Conservation (phyloP, 2,888 invertebrate species). For the Drosophila demipolita region DNA sequence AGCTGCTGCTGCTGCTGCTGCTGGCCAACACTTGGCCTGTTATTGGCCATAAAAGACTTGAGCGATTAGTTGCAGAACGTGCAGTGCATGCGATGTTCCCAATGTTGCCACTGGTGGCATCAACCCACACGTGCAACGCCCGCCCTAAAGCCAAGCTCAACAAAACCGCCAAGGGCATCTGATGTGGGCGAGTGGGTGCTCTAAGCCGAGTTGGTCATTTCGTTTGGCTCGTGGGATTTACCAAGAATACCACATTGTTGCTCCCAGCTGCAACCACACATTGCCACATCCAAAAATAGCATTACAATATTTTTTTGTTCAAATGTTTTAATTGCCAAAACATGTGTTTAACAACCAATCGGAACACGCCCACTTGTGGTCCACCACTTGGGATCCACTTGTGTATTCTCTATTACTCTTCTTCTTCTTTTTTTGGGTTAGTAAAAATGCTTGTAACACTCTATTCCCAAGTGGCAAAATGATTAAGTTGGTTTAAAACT, state of each 20-base stretch:
- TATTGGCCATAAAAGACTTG: slow-evolving; percentile 75
- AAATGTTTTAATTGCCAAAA: slow-evolving; percentile 55
- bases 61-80: slow-evolving; percentile 80
- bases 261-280: slow-evolving; percentile 18
- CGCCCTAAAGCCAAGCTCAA: slow-evolving; percentile 31
- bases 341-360: slow-evolving; percentile 53
- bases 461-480: neutral
- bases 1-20: slow-evolving; percentile 42
- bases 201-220: slow-evolving; percentile 55
- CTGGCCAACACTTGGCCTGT: slow-evolving; percentile 14
- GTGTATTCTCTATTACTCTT: slow-evolving; percentile 7
- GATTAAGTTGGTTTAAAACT: neutral
- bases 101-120: slow-evolving; percentile 28
- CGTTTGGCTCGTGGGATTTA: slow-evolving; percentile 54
- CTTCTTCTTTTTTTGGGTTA: neutral
- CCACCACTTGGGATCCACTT: slow-evolving; percentile 17
- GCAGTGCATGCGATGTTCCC: slow-evolving; percentile 60
- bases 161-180: slow-evolving; percentile 28
- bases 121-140: slow-evolving; percentile 22
- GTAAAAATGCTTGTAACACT: slow-evolving; percentile 9
- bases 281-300: slow-evolving; percentile 21
- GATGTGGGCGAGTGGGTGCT: neutral
- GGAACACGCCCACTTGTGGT: slow-evolving; percentile 36
- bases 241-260: slow-evolving; percentile 57
- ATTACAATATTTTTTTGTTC: slow-evolving; percentile 43